phyloP scores from a whole-genome alignment of 2,113 vertebrate species.

The Gulo gulo region DNA sequence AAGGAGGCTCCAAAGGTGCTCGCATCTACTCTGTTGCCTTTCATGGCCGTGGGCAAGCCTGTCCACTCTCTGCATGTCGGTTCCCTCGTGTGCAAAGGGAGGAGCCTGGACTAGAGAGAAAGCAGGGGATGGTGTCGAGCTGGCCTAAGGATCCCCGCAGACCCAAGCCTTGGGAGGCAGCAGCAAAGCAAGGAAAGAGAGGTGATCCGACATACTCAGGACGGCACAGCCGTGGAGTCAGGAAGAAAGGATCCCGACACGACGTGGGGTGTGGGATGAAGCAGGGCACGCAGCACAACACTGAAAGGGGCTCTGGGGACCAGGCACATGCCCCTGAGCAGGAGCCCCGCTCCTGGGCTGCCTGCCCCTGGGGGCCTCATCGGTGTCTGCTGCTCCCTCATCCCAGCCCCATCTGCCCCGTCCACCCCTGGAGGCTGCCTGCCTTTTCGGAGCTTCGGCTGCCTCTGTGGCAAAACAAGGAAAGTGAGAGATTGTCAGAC shows the following conservation, averaged over 20 bases:
- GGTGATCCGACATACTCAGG: neutral
- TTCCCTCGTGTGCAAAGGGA: neutral
- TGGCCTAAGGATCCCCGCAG: neutral
- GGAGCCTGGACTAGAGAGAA: neutral
- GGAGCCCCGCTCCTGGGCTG: neutral
- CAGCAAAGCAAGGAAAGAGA: neutral
- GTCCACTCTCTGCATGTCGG: neutral
- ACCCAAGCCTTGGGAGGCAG: neutral
- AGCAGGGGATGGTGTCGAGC: too few species aligned
- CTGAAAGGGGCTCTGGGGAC: neutral
- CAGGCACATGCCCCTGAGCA: rapidly evolving
- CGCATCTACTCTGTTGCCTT: neutral
- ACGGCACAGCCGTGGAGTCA: neutral
- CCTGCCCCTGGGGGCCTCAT: neutral
- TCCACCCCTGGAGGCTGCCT: neutral
- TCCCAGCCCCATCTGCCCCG: neutral
- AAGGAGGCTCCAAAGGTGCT: neutral
- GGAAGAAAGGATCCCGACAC: neutral
- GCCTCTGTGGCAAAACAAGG: neutral
- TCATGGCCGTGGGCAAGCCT: neutral
- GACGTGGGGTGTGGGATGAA: rapidly evolving
- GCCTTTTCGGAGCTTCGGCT: neutral
- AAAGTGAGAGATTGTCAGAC: neutral
- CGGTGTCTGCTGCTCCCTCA: neutral
- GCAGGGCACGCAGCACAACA: neutral